Evolutionary conservation across 2,888 invertebrate species (phyloP).

Genomic region (Drosophila greeni): DNA sequence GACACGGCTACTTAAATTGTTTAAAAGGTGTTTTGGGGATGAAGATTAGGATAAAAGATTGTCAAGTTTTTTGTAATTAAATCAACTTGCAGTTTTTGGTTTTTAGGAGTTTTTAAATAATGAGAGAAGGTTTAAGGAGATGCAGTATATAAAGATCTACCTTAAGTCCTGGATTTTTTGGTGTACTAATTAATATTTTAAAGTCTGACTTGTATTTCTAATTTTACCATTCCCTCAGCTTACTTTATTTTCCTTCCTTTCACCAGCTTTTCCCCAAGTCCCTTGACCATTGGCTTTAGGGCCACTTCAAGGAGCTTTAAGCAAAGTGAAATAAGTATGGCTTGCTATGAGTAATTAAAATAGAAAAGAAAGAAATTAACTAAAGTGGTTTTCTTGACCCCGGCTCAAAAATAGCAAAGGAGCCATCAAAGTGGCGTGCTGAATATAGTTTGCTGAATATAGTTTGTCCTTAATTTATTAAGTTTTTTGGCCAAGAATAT

Average conservation of each 20-base stretch:
- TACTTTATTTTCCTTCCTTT: not conserved
- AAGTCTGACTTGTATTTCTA: not conserved
- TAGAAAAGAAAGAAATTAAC: slow-evolving; percentile 3
- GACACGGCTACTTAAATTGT: not conserved
- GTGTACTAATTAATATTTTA: not conserved
- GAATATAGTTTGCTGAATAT: not conserved
- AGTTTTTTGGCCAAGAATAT: slow-evolving; percentile 1
- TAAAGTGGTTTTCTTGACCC: not conserved
- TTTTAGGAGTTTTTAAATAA: no score
- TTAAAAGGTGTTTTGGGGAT: not conserved
- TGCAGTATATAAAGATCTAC: no score
- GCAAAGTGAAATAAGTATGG: not conserved
- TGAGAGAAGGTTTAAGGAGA: no score
- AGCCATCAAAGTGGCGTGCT: slow-evolving; percentile 1
- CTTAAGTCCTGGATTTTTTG: not conserved
- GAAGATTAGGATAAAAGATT: not conserved
- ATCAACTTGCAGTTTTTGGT: no score
- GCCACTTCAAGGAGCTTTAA: not conserved
- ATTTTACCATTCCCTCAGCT: not conserved
- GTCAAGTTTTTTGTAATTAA: not conserved
- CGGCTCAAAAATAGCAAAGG: slow-evolving; percentile 5
- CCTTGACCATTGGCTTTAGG: not conserved
- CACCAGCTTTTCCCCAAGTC: not conserved
- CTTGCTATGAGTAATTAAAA: not conserved
- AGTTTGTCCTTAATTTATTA: slow-evolving; percentile 9